Base-by-base conservation (phyloP, 2,113 vertebrate genomes). In the Gymnocephalus cernua region DNA sequence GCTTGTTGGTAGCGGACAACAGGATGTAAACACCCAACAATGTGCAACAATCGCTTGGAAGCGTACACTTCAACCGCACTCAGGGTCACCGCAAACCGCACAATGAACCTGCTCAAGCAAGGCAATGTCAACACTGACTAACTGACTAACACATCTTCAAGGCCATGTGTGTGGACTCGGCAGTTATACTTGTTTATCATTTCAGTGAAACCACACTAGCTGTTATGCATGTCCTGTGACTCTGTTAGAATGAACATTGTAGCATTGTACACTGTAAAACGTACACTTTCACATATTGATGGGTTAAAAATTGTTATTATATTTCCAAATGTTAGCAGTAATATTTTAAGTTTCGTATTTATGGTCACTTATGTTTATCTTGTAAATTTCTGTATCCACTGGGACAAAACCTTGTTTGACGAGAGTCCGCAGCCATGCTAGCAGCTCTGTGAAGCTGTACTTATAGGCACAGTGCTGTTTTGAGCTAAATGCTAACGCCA, bases 141-240 rank as follows among this genome's bases (percentile, higher is more conserved):
- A 64, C 32, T 3, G n/a, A 73, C 58, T 12, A 12, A n/a, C 18
- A 9, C 27, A 54, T 67, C 70, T 58, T 74, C 27, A 77, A 70
- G 59, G 68, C 44, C 18, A 14, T 19, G 4, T 41, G 32, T 66
- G 27, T 58, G 57, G 44, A 48, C 41, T 12, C 47, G 25, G 38
- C 58, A 51, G 53, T 41, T 70, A n/a, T 68, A 23, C 47, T 38
- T 54, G 25, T 38, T 38, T 38, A 38, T 38, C 38, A 38, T 38
- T 38, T 38, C 38, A 38, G 38, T 38, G 9, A 38, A 38, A 38
- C 38, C 38, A 38, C 38, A 38, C 38, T 38, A 38, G 38, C 38
- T 38, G 38, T 38, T 10, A 38, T 10, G 38, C 38, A 38, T 10
- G 48, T 51, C 18, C 19, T 53, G 21, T 23, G n/a, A 10, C 51